Evolutionary conservation across 2,113 vertebrate species (phyloP).

Genomic region (Lathamus discolor): DNA sequence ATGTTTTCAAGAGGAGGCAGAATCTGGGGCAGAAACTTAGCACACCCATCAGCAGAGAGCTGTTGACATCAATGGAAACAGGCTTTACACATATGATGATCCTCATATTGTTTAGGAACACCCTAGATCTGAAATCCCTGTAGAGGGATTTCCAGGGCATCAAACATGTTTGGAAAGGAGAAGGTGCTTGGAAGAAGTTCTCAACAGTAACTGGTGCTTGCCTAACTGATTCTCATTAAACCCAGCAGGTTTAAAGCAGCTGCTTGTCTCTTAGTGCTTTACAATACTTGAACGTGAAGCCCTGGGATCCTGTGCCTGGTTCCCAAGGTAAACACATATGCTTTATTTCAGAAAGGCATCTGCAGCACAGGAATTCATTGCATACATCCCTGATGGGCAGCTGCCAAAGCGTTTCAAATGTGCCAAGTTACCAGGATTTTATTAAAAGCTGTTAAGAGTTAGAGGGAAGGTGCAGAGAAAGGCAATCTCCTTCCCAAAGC

Average conservation of each 20-base stretch:
- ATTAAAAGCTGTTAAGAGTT: conserved; percentile 40
- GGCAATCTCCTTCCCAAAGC: conserved; percentile 44
- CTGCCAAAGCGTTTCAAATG: conserved; percentile 11
- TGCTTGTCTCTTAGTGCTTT: neutral
- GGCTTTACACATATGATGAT: neutral
- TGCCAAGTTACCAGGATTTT: conserved; percentile 44
- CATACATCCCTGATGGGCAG: conserved; percentile 9
- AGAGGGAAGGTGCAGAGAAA: conserved; percentile 44
- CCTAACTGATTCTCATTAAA: neutral
- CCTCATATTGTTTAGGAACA: neutral
- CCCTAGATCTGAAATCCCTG: neutral
- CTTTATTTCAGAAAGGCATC: conserved; percentile 47
- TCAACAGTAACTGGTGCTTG: neutral
- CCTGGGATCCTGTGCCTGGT: neutral
- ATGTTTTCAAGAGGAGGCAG: neutral
- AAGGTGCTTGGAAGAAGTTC: neutral
- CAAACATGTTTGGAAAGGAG: neutral
- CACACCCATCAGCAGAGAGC: neutral
- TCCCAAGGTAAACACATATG: conserved; percentile 45
- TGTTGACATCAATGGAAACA: neutral
- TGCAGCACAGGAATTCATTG: conserved; percentile 38
- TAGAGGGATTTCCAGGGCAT: neutral
- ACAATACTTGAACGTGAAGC: neutral
- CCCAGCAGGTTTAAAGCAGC: neutral
- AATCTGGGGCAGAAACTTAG: neutral